A percentile compares a stretch with the other conserved stretches of the same genome.
phyloP scores from a whole-genome alignment of 1,140 invertebrate genomes.

The Reticulitermes speratus region DNA sequence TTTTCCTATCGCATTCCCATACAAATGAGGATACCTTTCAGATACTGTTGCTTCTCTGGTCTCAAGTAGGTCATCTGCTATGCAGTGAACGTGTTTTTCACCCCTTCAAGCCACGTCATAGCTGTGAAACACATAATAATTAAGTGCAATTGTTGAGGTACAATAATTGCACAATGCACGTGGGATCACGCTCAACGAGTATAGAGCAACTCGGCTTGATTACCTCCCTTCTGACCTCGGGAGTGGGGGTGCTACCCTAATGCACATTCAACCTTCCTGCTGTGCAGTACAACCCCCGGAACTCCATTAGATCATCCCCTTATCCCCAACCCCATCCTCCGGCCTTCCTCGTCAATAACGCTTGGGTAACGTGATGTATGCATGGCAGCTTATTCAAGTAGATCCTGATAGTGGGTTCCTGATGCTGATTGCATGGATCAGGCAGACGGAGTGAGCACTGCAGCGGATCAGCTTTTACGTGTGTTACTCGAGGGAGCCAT shows the following conservation, averaged over 20 bases:
- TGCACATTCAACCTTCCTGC: slow-evolving; percentile 9
- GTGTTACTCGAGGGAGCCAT: background rate
- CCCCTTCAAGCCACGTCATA: background rate
- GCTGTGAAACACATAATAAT: background rate
- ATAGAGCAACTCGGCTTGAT: background rate
- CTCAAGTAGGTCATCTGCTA: background rate
- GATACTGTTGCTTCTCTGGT: background rate
- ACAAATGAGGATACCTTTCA: background rate
- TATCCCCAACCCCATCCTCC: background rate
- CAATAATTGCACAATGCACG: background rate
- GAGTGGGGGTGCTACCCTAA: slow-evolving; percentile 6
- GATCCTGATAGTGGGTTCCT: background rate
- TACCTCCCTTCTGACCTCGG: slow-evolving; percentile 8
- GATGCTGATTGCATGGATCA: background rate
- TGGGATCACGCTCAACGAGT: background rate
- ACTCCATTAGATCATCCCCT: slow-evolving; percentile 15
- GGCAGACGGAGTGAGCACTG: background rate
- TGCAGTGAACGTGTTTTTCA: background rate
- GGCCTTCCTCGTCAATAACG: background rate
- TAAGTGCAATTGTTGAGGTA: background rate
- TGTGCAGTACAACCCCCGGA: background rate
- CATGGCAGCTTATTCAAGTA: background rate
- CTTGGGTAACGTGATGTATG: slow-evolving; percentile 15
- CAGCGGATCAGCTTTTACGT: background rate
- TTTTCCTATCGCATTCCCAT: too few species aligned